phyloP scores from a whole-genome alignment of 2,888 invertebrate genomes.

The Leuctra nigra region DNA sequence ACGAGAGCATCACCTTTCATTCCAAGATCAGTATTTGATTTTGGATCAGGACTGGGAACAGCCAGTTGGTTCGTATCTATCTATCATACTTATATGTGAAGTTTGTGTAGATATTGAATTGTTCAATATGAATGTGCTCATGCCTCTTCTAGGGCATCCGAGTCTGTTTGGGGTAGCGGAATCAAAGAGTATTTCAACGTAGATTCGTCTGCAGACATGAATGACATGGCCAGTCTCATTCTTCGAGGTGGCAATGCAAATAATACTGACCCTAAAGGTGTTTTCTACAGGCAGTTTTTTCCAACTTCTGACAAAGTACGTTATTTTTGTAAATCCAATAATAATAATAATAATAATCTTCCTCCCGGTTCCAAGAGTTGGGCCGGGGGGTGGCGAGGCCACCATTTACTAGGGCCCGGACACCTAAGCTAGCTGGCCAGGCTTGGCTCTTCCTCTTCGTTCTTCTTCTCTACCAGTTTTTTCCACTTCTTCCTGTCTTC shows the following conservation, averaged over 20 bases:
- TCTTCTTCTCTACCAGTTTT: too few species aligned
- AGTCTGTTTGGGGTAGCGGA: slow-evolving; percentile 59
- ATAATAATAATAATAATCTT: too few species aligned
- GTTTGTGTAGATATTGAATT: not conserved
- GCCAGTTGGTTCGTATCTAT: slow-evolving; percentile 58
- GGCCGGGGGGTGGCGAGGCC: too few species aligned
- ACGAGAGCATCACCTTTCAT: slow-evolving; percentile 56
- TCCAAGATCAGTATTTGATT: slow-evolving; percentile 78
- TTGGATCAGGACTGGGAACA: slow-evolving; percentile 86
- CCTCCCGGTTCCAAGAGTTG: too few species aligned
- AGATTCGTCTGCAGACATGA: slow-evolving; percentile 75
- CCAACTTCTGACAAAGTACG: slow-evolving; percentile 54
- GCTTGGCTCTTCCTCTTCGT: too few species aligned
- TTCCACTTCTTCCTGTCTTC: too few species aligned
- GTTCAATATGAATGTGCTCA: not conserved
- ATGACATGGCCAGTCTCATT: slow-evolving; percentile 68
- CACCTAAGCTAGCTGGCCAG: too few species aligned
- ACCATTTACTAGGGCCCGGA: too few species aligned
- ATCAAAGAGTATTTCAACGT: slow-evolving; percentile 81
- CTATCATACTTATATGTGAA: not conserved
- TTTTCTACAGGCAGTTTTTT: slow-evolving; percentile 74
- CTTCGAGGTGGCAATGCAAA: slow-evolving; percentile 59
- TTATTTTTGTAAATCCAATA: slow-evolving; percentile 6
- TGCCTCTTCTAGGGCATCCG: slow-evolving; percentile 55
- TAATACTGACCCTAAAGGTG: slow-evolving; percentile 51